A percentile compares a stretch with the other conserved stretches of the same genome.
These are phyloP conservation scores for Erpobdella octoculata DNA, from an alignment of 2,888 invertebrate genomes.

Conservation along the genomic window DNA sequence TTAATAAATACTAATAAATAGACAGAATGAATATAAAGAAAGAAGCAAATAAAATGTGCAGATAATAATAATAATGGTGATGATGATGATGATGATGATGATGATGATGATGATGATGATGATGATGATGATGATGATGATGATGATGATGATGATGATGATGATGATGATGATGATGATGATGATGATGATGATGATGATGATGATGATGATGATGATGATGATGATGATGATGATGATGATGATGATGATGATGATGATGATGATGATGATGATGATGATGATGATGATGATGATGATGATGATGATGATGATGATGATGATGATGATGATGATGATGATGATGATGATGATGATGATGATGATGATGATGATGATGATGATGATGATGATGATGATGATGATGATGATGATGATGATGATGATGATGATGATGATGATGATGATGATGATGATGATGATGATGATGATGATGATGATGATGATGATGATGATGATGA, in stretches of 20 bases:
- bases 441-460: slow-evolving; percentile 8
- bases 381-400: slow-evolving; percentile 18
- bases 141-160: neutral
- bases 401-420: slow-evolving; percentile 17
- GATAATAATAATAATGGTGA: neutral
- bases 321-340: slow-evolving; percentile 81
- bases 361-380: slow-evolving; percentile 54
- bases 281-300: slow-evolving; percentile 95
- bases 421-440: slow-evolving; percentile 13
- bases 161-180: slow-evolving; percentile 11
- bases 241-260: slow-evolving; percentile 78
- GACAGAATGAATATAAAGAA: too few relatives aligned
- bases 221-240: slow-evolving; percentile 15
- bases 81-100: slow-evolving; percentile 8
- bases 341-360: slow-evolving; percentile 78
- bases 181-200: slow-evolving; percentile 4
- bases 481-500: slow-evolving; percentile 5
- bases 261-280: slow-evolving; percentile 89
- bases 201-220: slow-evolving; percentile 14
- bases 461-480: slow-evolving; percentile 13
- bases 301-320: slow-evolving; percentile 86
- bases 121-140: slow-evolving; percentile 5
- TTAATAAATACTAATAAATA: too few relatives aligned
- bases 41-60: too few relatives aligned
- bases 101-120: slow-evolving; percentile 15